Evolutionary conservation across 2,888 invertebrate genomes (phyloP).

Genomic region (Hemicrepidius hirtus): DNA sequence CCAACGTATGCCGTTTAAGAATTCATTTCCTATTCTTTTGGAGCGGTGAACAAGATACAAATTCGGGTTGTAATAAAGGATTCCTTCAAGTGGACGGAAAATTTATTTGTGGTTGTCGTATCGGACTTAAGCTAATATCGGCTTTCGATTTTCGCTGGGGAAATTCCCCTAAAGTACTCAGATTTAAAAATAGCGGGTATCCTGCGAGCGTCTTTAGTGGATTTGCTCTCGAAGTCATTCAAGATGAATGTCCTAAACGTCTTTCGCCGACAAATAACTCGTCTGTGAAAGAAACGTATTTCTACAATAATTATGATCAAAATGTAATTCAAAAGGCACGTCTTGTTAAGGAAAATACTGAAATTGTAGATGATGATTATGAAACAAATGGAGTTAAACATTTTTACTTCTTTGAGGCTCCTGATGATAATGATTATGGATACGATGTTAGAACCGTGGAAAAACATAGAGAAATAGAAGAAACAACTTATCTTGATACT

Average conservation of each 20-base stretch:
- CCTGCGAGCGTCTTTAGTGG: constrained; percentile 70
- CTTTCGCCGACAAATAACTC: constrained; percentile 55
- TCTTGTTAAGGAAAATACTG: constrained; percentile 9
- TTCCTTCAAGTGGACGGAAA: constrained; percentile 76
- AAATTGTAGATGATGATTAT: constrained; percentile 1
- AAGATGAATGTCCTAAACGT: constrained; percentile 74
- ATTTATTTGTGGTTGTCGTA: constrained; percentile 76
- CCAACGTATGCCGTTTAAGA: constrained; percentile 73
- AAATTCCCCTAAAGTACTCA: constrained; percentile 70
- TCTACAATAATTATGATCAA: constrained; percentile 3
- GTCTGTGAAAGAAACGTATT: constrained; percentile 22
- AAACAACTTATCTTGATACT: constrained; percentile 65
- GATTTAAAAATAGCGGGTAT: constrained; percentile 71
- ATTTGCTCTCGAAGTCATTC: constrained; percentile 75
- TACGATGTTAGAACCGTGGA: constrained; percentile 21
- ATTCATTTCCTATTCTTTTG: constrained; percentile 76
- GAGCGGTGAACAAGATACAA: constrained; percentile 69
- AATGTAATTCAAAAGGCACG: constrained; percentile 17
- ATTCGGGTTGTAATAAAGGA: constrained; percentile 71
- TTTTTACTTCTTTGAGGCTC: constrained; percentile 64
- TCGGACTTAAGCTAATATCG: constrained; percentile 68
- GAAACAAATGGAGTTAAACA: constrained; percentile 54
- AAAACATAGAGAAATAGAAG: constrained; percentile 62
- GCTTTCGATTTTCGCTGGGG: constrained; percentile 67
- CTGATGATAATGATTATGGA: constrained; percentile 56